Base-by-base conservation (phyloP, 2,888 invertebrate species). In the Rambutsinella grinnellia region DNA sequence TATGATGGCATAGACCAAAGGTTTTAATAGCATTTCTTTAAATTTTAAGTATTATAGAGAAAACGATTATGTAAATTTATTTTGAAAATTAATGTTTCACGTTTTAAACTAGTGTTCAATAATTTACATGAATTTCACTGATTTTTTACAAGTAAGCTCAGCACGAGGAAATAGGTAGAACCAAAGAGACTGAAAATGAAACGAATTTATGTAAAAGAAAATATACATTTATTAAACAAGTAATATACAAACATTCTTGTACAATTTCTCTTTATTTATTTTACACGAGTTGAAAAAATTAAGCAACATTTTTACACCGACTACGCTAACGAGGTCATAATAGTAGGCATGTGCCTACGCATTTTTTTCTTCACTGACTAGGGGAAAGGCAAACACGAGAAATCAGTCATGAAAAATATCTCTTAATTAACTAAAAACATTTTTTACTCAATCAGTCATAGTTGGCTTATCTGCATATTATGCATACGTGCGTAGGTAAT, bases 1-100 rank as follows among this genome's bases (percentile, higher is more conserved):
- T 28, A 72, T 0, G 46, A 72, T 54, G 26, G 65, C n/a, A 53
- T 72, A 8, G 72, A 72, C 17, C 58, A 46, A 15, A 21, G 46
- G 46, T 72, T 65, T 26, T 72, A 66, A 60, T 21, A n/a, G n/a
- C n/a, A n/a, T n/a, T n/a, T n/a, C 19, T 49, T 49, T n/a, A n/a
- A n/a, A 49, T 49, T 49, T 36, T 36, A 36, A 36, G 36, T 8
- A 36, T 36, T 36, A 36, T 36, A 13, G 13, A 36, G 36, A 36
- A 13, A 36, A 36, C 13, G 36, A 36, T 36, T 36, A 36, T 36
- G 36, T 36, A 36, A 36, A 36, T 36, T 36, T 36, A 5, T 13
- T 8, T 36, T 36, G 5, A 36, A 36, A 36, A 36, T 8, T 5
- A 36, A 8, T 36, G 3, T 54, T 54, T 17, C 51, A 15, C 51